Percentiles rank a stretch among this genome's conserved stretches.
phyloP scores from a whole-genome alignment of 92 coral and sea anemone species.

The Epizoanthus scotinus region DNA sequence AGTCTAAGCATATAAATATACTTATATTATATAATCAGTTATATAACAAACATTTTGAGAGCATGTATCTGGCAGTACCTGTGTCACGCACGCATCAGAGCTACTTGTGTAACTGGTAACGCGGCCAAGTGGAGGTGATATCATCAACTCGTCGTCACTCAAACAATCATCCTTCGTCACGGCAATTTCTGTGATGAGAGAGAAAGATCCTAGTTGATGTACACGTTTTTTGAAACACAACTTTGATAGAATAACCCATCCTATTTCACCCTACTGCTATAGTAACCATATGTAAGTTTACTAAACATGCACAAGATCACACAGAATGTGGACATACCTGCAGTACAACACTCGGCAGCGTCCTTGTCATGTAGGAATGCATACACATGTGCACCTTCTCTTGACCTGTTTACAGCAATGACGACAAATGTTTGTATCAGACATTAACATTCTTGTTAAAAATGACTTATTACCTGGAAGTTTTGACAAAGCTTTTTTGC shows the following conservation, averaged over 20 bases:
- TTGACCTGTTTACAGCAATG: slow-evolving; percentile 6
- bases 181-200: not conserved
- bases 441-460: no score
- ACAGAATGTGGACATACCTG: not conserved
- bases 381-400: slow-evolving; percentile 36
- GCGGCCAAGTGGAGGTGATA: slow-evolving; percentile 38
- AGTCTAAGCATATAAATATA: no score
- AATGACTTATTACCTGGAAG: no score
- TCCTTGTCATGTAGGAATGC: slow-evolving; percentile 40
- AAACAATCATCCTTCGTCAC: slow-evolving; percentile 23
- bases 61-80: not conserved
- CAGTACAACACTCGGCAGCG: slow-evolving; percentile 26
- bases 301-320: not conserved
- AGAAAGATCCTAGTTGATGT: not conserved
- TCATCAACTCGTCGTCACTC: slow-evolving; percentile 47
- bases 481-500: no score
- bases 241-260: no score
- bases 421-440: no score
- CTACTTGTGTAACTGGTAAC: not conserved
- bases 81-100: slow-evolving; percentile 8
- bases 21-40: no score
- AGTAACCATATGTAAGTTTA: not conserved
- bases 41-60: not conserved
- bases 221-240: not conserved
- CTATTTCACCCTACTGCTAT: no score